These are phyloP conservation scores for Congeria kusceri DNA, from an alignment of 2,888 invertebrate genomes.

Conservation along the genomic window DNA sequence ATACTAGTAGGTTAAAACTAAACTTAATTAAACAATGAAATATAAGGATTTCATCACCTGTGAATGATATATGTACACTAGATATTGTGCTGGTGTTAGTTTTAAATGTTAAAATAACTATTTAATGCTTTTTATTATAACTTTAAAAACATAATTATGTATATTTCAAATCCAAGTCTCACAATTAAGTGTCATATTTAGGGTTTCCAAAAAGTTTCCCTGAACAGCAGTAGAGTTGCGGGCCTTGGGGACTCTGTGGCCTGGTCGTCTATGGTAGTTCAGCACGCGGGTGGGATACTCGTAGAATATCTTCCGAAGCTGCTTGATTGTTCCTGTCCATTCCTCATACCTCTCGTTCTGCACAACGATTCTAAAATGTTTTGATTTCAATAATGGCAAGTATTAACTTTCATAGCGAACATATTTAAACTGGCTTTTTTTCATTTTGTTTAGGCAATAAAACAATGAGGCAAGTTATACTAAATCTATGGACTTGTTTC, in stretches of 20 bases:
- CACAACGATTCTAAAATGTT: constrained; percentile 92
- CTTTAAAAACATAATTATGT: neutral
- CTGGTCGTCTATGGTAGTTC: constrained; percentile 91
- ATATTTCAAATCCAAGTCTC: constrained; percentile 74
- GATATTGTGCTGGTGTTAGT: too few species aligned
- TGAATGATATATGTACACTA: too few species aligned
- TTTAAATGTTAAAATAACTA: too few species aligned
- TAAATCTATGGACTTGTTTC: too few species aligned
- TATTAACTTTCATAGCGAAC: too few species aligned
- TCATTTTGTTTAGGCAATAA: too few species aligned
- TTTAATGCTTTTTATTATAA: neutral
- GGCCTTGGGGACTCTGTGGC: constrained; percentile 75
- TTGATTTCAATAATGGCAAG: too few species aligned
- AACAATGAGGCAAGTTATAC: too few species aligned
- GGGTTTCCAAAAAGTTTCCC: constrained; percentile 99
- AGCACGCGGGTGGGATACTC: constrained; percentile 95
- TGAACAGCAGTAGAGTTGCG: constrained; percentile 88
- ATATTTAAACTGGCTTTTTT: too few species aligned
- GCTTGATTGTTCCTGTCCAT: constrained; percentile 96
- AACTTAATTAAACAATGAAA: too few species aligned
- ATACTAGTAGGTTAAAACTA: too few species aligned
- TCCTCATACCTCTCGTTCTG: constrained; percentile 99
- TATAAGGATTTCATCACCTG: too few species aligned
- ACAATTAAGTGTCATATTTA: constrained; percentile 99
- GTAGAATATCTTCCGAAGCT: constrained; percentile 94